phyloP scores from a whole-genome alignment of 2,888 invertebrate species.

The Nasonia oneida region DNA sequence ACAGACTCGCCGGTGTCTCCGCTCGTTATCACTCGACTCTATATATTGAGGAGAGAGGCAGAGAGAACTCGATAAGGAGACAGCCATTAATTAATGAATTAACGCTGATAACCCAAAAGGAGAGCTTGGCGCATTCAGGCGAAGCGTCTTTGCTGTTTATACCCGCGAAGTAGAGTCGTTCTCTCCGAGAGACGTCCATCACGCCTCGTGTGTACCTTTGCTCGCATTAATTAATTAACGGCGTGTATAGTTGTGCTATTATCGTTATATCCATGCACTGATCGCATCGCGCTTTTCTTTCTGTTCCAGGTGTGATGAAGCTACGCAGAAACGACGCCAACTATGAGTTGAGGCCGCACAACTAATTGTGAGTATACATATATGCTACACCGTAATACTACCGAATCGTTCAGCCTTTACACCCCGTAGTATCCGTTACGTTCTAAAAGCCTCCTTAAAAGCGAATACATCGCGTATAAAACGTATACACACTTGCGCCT shows the following conservation, averaged over 20 bases:
- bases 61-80: conserved; percentile 38
- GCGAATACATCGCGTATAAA: too few relatives aligned
- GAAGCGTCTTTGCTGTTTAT: background rate
- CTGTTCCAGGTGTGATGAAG: conserved; percentile 76
- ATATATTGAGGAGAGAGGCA: background rate
- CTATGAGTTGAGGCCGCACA: conserved; percentile 77
- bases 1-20: background rate
- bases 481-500: too few relatives aligned
- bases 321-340: conserved; percentile 72
- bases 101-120: conserved; percentile 25
- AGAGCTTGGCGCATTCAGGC: background rate
- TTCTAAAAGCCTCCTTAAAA: background rate
- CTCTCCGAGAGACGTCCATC: conserved; percentile 13
- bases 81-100: conserved; percentile 49
- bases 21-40: conserved; percentile 24
- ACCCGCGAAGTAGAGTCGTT: background rate
- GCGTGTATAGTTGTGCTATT: background rate
- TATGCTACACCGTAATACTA: background rate
- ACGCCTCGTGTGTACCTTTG: background rate
- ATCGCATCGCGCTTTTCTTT: conserved; percentile 61
- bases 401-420: background rate
- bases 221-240: conserved; percentile 24
- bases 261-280: background rate
- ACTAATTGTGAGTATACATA: conserved; percentile 75
- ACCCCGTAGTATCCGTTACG: background rate